Evolutionary conservation across 2,797 vertebrate species (phyloP).

Genomic region (Buphagus erythrorhynchus): DNA sequence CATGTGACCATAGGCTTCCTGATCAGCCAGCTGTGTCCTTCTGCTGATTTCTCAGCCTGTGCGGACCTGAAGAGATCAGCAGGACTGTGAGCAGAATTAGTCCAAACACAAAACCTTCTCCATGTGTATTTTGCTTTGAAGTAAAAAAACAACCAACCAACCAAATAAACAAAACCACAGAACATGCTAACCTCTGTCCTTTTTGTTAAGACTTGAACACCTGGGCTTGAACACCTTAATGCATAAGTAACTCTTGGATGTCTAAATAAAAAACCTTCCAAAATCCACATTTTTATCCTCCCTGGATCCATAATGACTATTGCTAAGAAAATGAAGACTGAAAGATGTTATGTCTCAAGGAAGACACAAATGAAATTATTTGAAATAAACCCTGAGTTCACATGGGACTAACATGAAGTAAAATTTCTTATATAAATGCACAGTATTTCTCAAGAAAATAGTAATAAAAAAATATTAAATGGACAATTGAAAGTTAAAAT

Average conservation of each 20-base stretch:
- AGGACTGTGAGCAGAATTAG: not conserved
- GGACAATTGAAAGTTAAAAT: not conserved
- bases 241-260: not conserved
- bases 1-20: rapidly evolving
- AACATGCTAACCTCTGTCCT: not conserved
- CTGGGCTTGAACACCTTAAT: not conserved
- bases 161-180: not conserved
- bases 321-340: not conserved
- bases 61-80: not conserved
- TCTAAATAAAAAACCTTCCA: not conserved
- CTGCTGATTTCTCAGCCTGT: not conserved
- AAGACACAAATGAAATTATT: not conserved
- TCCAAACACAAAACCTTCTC: not conserved
- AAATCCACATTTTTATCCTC: not conserved
- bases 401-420: not conserved
- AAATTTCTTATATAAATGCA: not conserved
- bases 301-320: not conserved
- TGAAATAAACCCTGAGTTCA: not conserved
- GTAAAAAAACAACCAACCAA: not conserved
- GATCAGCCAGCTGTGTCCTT: not conserved
- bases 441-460: not conserved
- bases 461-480: not conserved
- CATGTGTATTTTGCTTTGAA: not conserved
- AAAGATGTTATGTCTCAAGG: not conserved
- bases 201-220: not conserved